Evolutionary conservation across 2,888 invertebrate genomes (phyloP), one percentile per base, ranked within the genome.

Genomic region (Callinectes sapidus): DNA sequence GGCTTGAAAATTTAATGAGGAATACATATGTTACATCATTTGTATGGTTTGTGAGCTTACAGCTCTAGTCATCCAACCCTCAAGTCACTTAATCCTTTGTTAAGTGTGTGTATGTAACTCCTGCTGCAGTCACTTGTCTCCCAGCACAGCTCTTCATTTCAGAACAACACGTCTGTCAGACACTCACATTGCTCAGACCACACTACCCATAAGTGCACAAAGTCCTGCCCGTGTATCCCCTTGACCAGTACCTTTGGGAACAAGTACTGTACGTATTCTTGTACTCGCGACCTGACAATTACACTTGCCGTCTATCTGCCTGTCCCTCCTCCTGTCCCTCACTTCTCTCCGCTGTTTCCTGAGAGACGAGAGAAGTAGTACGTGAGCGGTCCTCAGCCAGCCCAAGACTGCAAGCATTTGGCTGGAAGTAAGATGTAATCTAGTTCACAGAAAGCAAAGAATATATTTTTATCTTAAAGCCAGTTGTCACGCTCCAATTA

Each of bases 391-490:
- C 81, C 35, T 81, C 81, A 35, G 13, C 81, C 81, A 81, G 13
- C 81, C 35, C n/a, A 32, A 81, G 81, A 81, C 35, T 81, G 71
- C 71, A 81, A 81, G 32, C 81, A 35, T n/a, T 81, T 81, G 81
- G 35, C 81, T 81, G 81, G 35, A 81, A 32, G 81, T 81, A 81
- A 81, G 81, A 81, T 81, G 35, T 81, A 35, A 77, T 81, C 35
- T 81, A 81, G 81, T 81, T 35, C 16, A 81, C 81, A 71, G 81
- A 81, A 81, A 18, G 35, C 32, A 35, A 81, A 35, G 14, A 81
- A 35, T 81, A 81, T 81, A 81, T 81, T 81, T 81, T 81, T 81
- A 81, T 35, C 81, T 81, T 81, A n/a, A 35, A 81, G 81, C 81
- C 32, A 35, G 32, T 81, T 81, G 35, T 81, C 81, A 35, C n/a